These are phyloP conservation scores for Blennius ocellaris DNA, from an alignment of 2,113 vertebrate species.

Conservation along the genomic window DNA sequence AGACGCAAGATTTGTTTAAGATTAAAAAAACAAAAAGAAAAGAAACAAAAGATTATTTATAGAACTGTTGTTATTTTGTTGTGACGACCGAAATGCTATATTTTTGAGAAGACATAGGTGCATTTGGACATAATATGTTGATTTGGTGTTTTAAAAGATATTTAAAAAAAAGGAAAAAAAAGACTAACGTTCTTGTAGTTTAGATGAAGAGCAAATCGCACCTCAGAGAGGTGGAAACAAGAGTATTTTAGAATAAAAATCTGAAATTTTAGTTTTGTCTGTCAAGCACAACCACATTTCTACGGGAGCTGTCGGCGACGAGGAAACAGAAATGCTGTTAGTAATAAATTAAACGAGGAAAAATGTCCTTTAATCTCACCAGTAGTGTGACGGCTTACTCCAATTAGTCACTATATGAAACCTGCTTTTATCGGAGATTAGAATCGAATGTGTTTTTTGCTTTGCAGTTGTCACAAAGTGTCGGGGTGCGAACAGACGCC, in stretches of 20 bases:
- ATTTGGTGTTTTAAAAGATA: conserved; percentile 85
- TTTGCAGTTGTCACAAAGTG: conserved; percentile 78
- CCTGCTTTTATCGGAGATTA: conserved; percentile 74
- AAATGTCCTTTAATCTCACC: conserved; percentile 70
- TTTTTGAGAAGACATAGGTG: conserved; percentile 90
- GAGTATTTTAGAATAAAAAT: conserved; percentile 83
- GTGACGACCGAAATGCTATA: conserved; percentile 93
- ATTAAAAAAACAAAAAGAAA: conserved; percentile 61
- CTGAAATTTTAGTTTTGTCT: conserved; percentile 85
- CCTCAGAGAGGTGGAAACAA: conserved; percentile 82
- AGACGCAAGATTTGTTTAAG: conserved; percentile 69
- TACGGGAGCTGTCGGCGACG: conserved; percentile 71
- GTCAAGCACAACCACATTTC: conserved; percentile 92
- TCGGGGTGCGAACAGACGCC: conserved; percentile 59
- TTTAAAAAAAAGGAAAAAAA: conserved; percentile 67
- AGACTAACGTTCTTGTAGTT: conserved; percentile 82
- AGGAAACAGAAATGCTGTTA: conserved; percentile 71
- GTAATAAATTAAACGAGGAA: conserved; percentile 69
- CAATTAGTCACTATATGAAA: conserved; percentile 69
- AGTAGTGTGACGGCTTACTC: conserved; percentile 67
- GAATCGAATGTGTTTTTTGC: conserved; percentile 76
- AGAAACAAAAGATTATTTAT: conserved; percentile 75
- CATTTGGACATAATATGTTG: conserved; percentile 86
- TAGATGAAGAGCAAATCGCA: conserved; percentile 80
- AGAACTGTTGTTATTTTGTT: conserved; percentile 88